Evolutionary conservation across 2,888 invertebrate species (phyloP).

Genomic region (Lithosia quadra): DNA sequence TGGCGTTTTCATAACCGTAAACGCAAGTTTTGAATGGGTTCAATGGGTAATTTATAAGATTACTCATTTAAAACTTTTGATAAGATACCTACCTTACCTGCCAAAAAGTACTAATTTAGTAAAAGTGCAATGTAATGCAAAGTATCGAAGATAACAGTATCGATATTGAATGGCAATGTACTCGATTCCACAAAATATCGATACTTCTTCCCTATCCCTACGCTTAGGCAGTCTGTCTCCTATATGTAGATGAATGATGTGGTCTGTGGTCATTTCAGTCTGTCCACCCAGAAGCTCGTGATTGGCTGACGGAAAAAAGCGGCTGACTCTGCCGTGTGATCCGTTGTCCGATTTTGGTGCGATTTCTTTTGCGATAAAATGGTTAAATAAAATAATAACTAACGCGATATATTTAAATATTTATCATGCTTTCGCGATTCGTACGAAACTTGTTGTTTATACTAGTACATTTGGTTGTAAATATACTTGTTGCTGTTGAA

Average conservation of each 20-base stretch:
- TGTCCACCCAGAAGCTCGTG: constrained; percentile 80
- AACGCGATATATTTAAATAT: constrained; percentile 39
- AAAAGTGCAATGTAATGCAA: no score
- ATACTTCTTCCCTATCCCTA: no score
- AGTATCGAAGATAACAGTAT: no score
- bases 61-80: no score
- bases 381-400: constrained; percentile 66
- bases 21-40: no score
- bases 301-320: constrained; percentile 78
- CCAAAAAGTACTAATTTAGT: no score
- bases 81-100: no score
- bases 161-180: no score
- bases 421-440: constrained; percentile 76
- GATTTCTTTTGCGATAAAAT: constrained; percentile 62
- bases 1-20: no score
- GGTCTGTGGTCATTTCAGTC: constrained; percentile 28
- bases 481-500: constrained; percentile 81
- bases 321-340: constrained; percentile 77
- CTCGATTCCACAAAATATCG: no score
- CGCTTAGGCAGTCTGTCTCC: constrained; percentile 36
- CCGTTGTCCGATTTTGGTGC: constrained; percentile 55
- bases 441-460: constrained; percentile 74
- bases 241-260: no score
- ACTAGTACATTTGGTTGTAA: constrained; percentile 75
- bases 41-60: no score